Base-by-base conservation (phyloP, 2,113 vertebrate genomes). In the mouse (Mus musculus) region DNA sequence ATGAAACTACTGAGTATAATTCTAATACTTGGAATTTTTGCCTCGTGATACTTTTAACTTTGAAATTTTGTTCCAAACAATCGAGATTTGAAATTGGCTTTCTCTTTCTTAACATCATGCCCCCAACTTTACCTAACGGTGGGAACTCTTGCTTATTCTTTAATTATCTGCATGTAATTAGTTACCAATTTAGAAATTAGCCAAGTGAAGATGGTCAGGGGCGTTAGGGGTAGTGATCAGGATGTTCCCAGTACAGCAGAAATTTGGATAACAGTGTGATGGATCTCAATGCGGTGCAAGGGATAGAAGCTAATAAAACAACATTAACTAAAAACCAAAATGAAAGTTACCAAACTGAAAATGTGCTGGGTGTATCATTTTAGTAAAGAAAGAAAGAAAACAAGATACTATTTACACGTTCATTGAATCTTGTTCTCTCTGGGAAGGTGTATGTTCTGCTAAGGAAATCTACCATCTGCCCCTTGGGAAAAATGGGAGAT, bases 41-140 rank as follows among this genome's bases (percentile, higher is more conserved):
- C 24, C 16, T 0, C 33, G 5, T 65, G 22, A 19, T 30, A 67
- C 28, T 81, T 86, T 54, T 89, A 39, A 76, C 46, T 77, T 73
- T 69, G 71, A 16, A 22, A 76, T 86, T 97, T 93, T 81, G 87
- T 93, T 86, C n/a, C 33, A 95, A 95, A 61, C 82, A 76, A 67
- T 65, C 63, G 9, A 52, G 13, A 78, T 69, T 72, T 19, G 36
- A 72, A 92, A 97, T 87, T 54, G 8, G 36, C 69, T 65, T 95
- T 91, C 69, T 86, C n/a, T 61, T 28, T 2, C 24, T 36, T 80
- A 81, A n/a, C 1, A 72, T 30, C 13, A 46, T 63, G 28, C 81
- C 89, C 56, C 56, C 11, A n/a, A 76, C 3, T 75, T 39, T 90
- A 86, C 39, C 91, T 94, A 84, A 59, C 13, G 73, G 54, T 39